Base-by-base conservation (phyloP, 2,888 invertebrate genomes). In the Phortica okadai region DNA sequence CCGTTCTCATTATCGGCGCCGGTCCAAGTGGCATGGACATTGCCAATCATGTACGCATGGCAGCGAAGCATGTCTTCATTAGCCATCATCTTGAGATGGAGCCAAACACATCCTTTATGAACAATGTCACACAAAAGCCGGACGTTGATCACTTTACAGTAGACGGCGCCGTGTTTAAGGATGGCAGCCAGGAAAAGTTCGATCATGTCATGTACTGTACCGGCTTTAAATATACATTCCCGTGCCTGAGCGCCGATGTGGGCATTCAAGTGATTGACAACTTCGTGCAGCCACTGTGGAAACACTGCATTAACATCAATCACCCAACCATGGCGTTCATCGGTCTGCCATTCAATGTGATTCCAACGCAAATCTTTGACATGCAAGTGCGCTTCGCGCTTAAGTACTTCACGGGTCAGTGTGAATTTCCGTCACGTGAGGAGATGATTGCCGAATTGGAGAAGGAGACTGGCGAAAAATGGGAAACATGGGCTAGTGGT, bases 1-100 rank as follows among this genome's bases (percentile, higher is more conserved):
- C 91, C 3, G 96, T 98, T 0, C 93, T 96, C 42, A 94, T 97
- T 11, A 92, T 98, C 33, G 98, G 98, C 1, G 97, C 96, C 0
- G 97, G 96, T 0, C 95, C 97, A 33, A 97, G 97, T 0, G 98
- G 97, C 70, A 93, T 95, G 90, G 96, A 96, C 90, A 93, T 96
- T 73, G 94, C 95, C 0, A 89, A 94, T 73, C 95, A 95, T 84
- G 92, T 96, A 73, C 93, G 95, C 58, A 89, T 92, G 78, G 93
- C 93, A 6, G 94, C 95, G 0, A 85, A 92, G 77, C 84, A 92
- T 90, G 95, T 96, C 14, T 92, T 94, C 78, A 92, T 96, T 54
- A 95, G 95, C 86, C 95, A 96, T 89, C 95, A 95, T 84, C 91
- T 93, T 54, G 93, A 93, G 11, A 75, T 79, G 5, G 59, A 82